These are phyloP conservation scores for Thecocarcelia acutangulata DNA, from an alignment of 2,888 invertebrate genomes.

Conservation along the genomic window DNA sequence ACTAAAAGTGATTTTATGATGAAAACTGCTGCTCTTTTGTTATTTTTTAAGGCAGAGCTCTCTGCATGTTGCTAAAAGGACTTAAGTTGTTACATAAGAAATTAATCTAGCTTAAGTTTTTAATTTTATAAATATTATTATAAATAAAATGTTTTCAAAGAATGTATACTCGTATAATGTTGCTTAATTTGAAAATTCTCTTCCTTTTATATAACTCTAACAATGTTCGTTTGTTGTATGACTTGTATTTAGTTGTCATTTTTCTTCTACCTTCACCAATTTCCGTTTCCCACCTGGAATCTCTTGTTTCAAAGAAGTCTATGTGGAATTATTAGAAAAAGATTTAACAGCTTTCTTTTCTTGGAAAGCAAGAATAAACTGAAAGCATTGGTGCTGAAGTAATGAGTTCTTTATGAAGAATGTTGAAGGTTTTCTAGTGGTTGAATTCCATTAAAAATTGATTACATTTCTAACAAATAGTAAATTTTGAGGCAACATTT, in stretches of 20 bases:
- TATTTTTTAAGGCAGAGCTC: too few species aligned
- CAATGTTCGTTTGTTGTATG: background rate
- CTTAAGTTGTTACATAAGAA: too few species aligned
- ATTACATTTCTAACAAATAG: too few species aligned
- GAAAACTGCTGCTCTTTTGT: too few species aligned
- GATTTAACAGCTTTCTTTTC: constrained; percentile 6
- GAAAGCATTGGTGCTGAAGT: constrained; percentile 1
- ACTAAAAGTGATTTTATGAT: too few species aligned
- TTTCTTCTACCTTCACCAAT: constrained; percentile 4
- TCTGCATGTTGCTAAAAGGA: too few species aligned
- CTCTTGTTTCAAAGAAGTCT: background rate
- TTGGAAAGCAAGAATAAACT: background rate
- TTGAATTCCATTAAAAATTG: constrained; percentile 3
- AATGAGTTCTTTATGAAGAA: constrained; percentile 7
- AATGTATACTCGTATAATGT: background rate
- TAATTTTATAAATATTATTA: too few species aligned
- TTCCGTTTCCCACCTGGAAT: constrained; percentile 22
- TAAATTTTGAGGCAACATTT: too few species aligned
- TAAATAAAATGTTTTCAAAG: background rate
- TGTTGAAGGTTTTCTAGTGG: background rate
- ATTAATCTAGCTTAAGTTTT: too few species aligned
- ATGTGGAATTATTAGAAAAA: constrained; percentile 15
- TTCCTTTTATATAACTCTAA: background rate
- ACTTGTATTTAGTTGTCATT: background rate
- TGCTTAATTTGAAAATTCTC: background rate